phyloP scores from a whole-genome alignment of 2,888 invertebrate species.

The Euproctis similis region DNA sequence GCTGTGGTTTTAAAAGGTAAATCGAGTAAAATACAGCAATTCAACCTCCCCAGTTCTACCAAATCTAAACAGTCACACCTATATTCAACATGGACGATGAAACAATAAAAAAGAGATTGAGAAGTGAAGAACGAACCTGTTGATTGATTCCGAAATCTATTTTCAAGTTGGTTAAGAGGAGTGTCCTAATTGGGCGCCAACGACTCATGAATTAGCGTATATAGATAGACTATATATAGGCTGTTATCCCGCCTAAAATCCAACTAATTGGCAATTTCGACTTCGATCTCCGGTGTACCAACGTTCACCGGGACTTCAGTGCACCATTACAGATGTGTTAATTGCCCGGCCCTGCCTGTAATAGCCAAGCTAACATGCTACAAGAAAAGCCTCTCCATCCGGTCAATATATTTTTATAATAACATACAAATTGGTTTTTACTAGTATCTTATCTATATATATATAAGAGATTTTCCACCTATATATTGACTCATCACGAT shows the following conservation, averaged over 20 bases:
- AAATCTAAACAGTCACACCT: too few relatives aligned
- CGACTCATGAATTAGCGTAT: slow-evolving; percentile 27
- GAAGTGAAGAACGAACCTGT: too few relatives aligned
- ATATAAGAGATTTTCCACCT: too few relatives aligned
- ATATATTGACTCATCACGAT: too few relatives aligned
- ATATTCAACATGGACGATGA: too few relatives aligned
- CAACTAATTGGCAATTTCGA: slow-evolving; percentile 63
- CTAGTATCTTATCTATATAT: too few relatives aligned
- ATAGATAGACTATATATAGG: slow-evolving; percentile 22
- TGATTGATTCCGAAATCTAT: slow-evolving; percentile 24
- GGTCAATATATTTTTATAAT: slow-evolving; percentile 2
- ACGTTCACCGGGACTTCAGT: slow-evolving; percentile 31
- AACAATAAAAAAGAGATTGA: too few relatives aligned
- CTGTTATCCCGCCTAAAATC: slow-evolving; percentile 39
- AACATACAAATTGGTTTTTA: slow-evolving; percentile 13
- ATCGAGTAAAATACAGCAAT: too few relatives aligned
- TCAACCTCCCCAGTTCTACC: too few relatives aligned
- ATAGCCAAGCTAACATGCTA: slow-evolving; percentile 8
- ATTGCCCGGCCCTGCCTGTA: slow-evolving; percentile 34
- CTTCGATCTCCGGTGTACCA: slow-evolving; percentile 58
- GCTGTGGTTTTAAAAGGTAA: too few relatives aligned
- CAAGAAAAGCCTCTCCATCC: background rate
- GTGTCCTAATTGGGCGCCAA: slow-evolving; percentile 23
- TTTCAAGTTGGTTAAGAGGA: too few relatives aligned
- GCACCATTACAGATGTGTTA: slow-evolving; percentile 33